phyloP scores from a whole-genome alignment of 1,140 invertebrate genomes.

The Nymphalis io region DNA sequence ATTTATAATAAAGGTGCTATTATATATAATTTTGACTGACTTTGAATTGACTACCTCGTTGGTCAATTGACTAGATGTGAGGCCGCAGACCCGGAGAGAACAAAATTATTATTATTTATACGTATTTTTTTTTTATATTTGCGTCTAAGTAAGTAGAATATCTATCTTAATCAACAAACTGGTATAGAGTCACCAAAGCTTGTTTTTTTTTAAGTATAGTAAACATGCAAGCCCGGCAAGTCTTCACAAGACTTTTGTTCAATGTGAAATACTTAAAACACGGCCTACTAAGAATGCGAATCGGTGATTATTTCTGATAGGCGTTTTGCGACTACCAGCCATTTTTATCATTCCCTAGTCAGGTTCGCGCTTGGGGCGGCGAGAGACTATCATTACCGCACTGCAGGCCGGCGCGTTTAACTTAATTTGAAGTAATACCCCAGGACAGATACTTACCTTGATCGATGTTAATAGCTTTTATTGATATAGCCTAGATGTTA shows the following conservation, averaged over 20 bases:
- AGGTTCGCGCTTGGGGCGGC: conserved; percentile 26
- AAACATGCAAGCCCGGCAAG: background rate
- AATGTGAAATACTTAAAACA: background rate
- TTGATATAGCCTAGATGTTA: conserved; percentile 74
- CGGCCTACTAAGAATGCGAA: conserved; percentile 21
- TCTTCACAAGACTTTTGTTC: background rate
- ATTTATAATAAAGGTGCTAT: too few species aligned
- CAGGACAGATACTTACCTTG: conserved; percentile 68
- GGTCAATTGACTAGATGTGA: too few species aligned
- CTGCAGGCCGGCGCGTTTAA: conserved; percentile 57
- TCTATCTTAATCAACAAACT: background rate
- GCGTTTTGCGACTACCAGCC: conserved; percentile 24
- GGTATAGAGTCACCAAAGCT: background rate
- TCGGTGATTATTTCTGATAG: conserved; percentile 25
- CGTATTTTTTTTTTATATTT: too few species aligned
- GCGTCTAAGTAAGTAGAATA: too few species aligned
- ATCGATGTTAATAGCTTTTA: conserved; percentile 77
- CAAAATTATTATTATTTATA: too few species aligned
- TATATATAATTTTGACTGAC: too few species aligned
- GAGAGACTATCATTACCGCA: conserved; percentile 49
- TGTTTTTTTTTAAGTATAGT: background rate
- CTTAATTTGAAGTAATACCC: conserved; percentile 68
- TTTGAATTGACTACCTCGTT: too few species aligned
- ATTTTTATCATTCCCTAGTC: conserved; percentile 34
- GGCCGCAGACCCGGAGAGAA: too few species aligned